phyloP scores from a whole-genome alignment of 2,797 vertebrate genomes.

The Ctenopoma multispine region DNA sequence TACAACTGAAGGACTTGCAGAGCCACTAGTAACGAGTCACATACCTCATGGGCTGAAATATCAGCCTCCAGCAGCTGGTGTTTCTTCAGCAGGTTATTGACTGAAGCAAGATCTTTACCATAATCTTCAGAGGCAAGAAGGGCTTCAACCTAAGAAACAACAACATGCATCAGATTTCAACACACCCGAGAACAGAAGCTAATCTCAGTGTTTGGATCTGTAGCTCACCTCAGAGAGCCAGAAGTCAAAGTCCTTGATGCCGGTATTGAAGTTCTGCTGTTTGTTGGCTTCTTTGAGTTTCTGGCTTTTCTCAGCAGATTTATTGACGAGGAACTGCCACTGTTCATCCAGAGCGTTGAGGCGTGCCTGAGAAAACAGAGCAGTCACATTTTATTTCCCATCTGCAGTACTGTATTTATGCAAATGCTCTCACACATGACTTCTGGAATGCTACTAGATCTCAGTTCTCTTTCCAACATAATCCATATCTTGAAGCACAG shows the following conservation, averaged over 20 bases:
- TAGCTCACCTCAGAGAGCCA: constrained; percentile 95
- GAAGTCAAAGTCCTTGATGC: constrained; percentile 99
- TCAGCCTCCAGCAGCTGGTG: constrained; percentile 98
- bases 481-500: too few relatives aligned
- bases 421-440: too few relatives aligned
- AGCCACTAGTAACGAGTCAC: neutral
- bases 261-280: constrained; percentile 99
- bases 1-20: constrained; percentile 5
- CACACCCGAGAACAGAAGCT: neutral
- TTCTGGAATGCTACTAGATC: too few relatives aligned
- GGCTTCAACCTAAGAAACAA: constrained; percentile 91
- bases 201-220: neutral
- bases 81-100: constrained; percentile 98
- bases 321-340: constrained; percentile 98
- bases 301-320: constrained; percentile 98
- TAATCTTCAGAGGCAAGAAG: constrained; percentile 98
- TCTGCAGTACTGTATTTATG: neutral
- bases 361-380: constrained; percentile 82
- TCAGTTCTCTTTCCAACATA: too few relatives aligned
- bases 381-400: neutral
- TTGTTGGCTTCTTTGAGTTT: constrained; percentile 99
- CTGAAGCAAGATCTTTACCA: constrained; percentile 97
- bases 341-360: constrained; percentile 94
- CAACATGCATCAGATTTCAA: neutral
- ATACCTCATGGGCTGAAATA: constrained; percentile 97